Evolutionary conservation across 1,140 invertebrate genomes (phyloP).

Genomic region (Charaxes varanes): DNA sequence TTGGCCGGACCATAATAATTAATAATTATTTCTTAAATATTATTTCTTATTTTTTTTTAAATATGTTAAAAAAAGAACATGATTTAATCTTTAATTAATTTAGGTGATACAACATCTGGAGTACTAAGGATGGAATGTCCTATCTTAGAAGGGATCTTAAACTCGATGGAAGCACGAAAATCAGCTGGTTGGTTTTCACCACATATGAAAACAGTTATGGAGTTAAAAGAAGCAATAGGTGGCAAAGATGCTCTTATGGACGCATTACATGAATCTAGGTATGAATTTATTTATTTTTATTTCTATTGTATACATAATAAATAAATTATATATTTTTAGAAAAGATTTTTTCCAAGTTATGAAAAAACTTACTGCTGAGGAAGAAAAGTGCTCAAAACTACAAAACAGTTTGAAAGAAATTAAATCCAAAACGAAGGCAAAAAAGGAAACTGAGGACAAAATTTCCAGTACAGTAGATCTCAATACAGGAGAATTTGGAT

Average conservation of each 20-base stretch:
- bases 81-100: not conserved
- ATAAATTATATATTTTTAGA: conserved; percentile 29
- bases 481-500: conserved; percentile 34
- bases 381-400: conserved; percentile 45
- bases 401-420: conserved; percentile 50
- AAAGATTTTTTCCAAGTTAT: conserved; percentile 62
- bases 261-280: conserved; percentile 67
- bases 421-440: conserved; percentile 27
- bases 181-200: conserved; percentile 85
- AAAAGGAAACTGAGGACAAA: conserved; percentile 22
- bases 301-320: not conserved
- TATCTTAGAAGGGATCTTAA: conserved; percentile 48
- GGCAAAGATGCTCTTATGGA: conserved; percentile 53
- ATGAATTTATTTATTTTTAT: conserved; percentile 5
- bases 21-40: conserved; percentile 4
- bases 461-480: conserved; percentile 14
- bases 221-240: conserved; percentile 74
- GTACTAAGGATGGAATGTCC: conserved; percentile 45
- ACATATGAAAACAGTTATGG: conserved; percentile 81
- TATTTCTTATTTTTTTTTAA: too few relatives aligned
- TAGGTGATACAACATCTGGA: conserved; percentile 50
- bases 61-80: conserved; percentile 1
- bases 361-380: conserved; percentile 50
- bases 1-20: too few relatives aligned
- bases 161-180: conserved; percentile 80